phyloP scores from a whole-genome alignment of 1,140 invertebrate species.

The Lucilia cuprina region DNA sequence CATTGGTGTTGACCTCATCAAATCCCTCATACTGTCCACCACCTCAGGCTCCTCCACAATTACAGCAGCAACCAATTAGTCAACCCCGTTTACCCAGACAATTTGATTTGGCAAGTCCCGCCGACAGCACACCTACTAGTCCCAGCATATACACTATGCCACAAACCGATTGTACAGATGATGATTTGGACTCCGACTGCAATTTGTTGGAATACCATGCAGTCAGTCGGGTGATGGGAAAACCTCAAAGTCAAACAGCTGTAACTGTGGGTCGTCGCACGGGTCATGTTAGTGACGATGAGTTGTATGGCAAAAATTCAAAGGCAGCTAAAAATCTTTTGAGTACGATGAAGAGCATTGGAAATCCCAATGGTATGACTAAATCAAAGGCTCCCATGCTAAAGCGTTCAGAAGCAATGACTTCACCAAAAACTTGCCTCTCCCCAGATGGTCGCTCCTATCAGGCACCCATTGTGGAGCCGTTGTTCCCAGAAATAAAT shows the following conservation, averaged over 20 bases:
- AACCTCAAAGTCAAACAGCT: constrained; percentile 70
- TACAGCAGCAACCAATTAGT: not conserved
- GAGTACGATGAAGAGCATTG: constrained; percentile 54
- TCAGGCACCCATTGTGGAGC: constrained; percentile 56
- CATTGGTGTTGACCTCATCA: constrained; percentile 51
- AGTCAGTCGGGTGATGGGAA: constrained; percentile 71
- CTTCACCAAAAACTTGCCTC: constrained; percentile 47
- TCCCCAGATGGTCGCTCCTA: constrained; percentile 57
- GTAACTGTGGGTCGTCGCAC: constrained; percentile 53
- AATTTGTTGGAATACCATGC: constrained; percentile 66
- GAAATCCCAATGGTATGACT: constrained; percentile 35
- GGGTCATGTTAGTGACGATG: constrained; percentile 55
- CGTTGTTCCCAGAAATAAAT: constrained; percentile 54
- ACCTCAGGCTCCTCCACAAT: not conserved
- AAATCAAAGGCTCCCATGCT: not conserved
- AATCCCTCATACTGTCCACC: constrained; percentile 50
- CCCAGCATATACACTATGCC: constrained; percentile 50
- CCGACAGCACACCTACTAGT: constrained; percentile 48
- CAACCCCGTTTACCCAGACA: constrained; percentile 27
- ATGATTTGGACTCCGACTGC: constrained; percentile 50
- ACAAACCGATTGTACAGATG: constrained; percentile 55
- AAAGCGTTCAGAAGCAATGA: constrained; percentile 41
- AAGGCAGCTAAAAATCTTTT: constrained; percentile 53
- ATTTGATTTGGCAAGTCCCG: constrained; percentile 49
- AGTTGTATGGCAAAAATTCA: constrained; percentile 56